A percentile compares a stretch with the other conserved stretches of the same genome.
phyloP scores from a whole-genome alignment of 2,797 vertebrate species.

The Stomatorhinus walkeri region DNA sequence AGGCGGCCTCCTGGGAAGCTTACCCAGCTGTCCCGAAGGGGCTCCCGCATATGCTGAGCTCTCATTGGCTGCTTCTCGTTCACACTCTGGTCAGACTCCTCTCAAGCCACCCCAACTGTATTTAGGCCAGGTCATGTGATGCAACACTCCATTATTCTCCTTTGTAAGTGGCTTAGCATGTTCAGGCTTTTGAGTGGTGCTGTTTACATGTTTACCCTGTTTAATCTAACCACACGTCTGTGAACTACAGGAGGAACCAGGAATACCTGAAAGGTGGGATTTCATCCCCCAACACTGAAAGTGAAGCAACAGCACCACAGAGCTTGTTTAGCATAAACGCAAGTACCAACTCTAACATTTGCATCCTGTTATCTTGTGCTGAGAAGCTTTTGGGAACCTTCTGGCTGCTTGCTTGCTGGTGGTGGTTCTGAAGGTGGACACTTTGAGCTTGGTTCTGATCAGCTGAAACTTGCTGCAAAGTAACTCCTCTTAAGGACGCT shows the following conservation, averaged over 20 bases:
- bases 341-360: neutral
- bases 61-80: neutral
- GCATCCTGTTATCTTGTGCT: neutral
- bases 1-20: neutral
- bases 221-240: neutral
- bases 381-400: neutral
- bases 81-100: neutral
- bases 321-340: neutral
- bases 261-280: neutral
- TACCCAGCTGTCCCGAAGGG: neutral
- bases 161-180: neutral
- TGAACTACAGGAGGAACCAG: neutral
- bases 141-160: neutral
- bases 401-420: neutral
- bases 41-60: neutral
- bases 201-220: neutral
- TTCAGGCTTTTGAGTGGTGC: neutral
- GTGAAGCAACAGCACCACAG: neutral
- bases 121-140: neutral
- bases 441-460: neutral
- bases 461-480: neutral
- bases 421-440: neutral
- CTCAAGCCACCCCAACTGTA: neutral
- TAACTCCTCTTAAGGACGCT: neutral
- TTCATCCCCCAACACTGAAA: neutral